Evolutionary conservation across 2,797 vertebrate genomes (phyloP).

Genomic region (Poecilia wingei): DNA sequence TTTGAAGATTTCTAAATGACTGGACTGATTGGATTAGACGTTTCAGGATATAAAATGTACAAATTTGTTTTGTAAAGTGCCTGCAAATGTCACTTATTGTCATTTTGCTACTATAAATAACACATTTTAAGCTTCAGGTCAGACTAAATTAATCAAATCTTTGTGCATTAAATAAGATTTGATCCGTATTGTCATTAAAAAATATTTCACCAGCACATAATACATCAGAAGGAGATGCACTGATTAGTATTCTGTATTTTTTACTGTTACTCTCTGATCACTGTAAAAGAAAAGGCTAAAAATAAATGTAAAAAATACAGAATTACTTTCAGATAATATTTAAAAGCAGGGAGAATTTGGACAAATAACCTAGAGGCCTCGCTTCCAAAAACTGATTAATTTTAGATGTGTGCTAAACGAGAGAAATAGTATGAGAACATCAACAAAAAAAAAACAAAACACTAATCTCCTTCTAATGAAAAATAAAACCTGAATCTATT

Average conservation of each 20-base stretch:
- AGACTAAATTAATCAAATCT: neutral
- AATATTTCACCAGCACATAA: neutral
- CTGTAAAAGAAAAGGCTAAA: neutral
- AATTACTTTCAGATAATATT: neutral
- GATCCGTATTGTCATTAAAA: neutral
- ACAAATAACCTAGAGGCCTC: neutral
- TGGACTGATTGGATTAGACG: neutral
- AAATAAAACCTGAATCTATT: neutral
- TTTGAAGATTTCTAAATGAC: neutral
- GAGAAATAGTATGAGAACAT: neutral
- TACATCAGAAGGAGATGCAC: neutral
- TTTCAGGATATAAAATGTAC: neutral
- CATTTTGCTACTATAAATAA: neutral
- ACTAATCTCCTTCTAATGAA: neutral
- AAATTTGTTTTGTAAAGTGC: neutral
- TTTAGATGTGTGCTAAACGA: neutral
- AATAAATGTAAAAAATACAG: neutral
- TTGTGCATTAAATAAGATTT: neutral
- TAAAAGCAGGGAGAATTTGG: neutral
- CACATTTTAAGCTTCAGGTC: neutral
- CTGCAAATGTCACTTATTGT: neutral
- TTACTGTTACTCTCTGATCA: neutral
- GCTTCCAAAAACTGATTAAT: neutral
- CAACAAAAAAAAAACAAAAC: neutral
- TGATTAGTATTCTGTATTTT: neutral